Evolutionary conservation across 2,888 invertebrate species (phyloP).

Genomic region (Metacarcinus magister): DNA sequence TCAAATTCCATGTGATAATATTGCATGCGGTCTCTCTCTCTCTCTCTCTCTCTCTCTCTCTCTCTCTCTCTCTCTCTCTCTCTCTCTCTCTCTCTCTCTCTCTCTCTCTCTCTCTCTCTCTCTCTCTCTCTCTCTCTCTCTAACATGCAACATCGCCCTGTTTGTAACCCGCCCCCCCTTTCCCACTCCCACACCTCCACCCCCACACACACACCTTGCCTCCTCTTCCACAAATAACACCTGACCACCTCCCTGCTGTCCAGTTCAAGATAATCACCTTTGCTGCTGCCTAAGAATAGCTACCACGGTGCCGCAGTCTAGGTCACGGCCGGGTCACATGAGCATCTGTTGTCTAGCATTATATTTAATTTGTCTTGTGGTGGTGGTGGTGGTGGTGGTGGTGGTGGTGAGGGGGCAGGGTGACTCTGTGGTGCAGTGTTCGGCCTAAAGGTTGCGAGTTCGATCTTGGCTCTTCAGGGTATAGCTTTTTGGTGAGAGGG

Average conservation of each 20-base stretch:
- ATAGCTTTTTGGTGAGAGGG: no score
- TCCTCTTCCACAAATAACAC: neutral
- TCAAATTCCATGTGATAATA: neutral
- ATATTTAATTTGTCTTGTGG: neutral
- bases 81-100: constrained; percentile 34
- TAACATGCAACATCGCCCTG: no score
- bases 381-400: neutral
- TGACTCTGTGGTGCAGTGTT: neutral
- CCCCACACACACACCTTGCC: neutral
- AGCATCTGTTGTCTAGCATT: neutral
- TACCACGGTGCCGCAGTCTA: neutral
- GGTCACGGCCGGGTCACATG: neutral
- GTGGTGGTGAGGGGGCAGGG: neutral
- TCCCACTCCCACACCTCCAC: neutral
- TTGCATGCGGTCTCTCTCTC: neutral
- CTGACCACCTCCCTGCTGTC: neutral
- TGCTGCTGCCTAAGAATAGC: neutral
- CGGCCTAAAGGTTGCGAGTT: no score
- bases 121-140: no score
- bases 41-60: neutral
- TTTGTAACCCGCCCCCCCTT: no score
- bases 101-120: constrained; percentile 19
- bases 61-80: neutral
- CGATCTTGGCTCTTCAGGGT: no score
- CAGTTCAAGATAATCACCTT: neutral